Evolutionary conservation across 2,888 invertebrate species (phyloP).

Genomic region (Electrophaes corylata): DNA sequence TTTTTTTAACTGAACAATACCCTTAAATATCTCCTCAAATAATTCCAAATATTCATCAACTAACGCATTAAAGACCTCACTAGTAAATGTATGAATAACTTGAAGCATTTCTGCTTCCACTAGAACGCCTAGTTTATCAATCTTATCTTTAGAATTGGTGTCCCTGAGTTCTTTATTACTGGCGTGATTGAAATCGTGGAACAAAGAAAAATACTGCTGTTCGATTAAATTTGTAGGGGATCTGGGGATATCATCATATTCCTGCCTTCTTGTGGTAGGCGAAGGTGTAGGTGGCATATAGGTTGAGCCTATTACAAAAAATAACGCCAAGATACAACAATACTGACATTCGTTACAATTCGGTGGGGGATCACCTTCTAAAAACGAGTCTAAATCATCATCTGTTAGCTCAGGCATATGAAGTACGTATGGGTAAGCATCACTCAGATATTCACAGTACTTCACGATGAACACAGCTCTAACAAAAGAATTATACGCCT

Average conservation of each 20-base stretch:
- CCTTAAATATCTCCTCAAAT: slow-evolving; percentile 26
- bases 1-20: slow-evolving; percentile 19
- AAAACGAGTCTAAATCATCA: slow-evolving; percentile 10
- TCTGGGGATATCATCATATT: neutral
- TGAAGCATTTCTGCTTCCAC: slow-evolving; percentile 16
- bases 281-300: slow-evolving; percentile 21
- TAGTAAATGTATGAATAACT: slow-evolving; percentile 21
- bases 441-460: slow-evolving; percentile 8
- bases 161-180: slow-evolving; percentile 17
- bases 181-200: slow-evolving; percentile 24
- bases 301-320: slow-evolving; percentile 9
- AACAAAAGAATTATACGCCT: neutral
- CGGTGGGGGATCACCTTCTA: slow-evolving; percentile 6
- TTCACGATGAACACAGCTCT: slow-evolving; percentile 13
- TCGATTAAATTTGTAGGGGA: slow-evolving; percentile 11
- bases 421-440: neutral
- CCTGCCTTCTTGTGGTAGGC: neutral
- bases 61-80: slow-evolving; percentile 15
- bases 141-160: neutral
- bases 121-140: neutral
- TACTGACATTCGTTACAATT: slow-evolving; percentile 20
- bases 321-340: slow-evolving; percentile 11
- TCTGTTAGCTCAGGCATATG: neutral
- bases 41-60: slow-evolving; percentile 23
- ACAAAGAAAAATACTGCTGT: slow-evolving; percentile 18